These are phyloP conservation scores for Xerus inauris DNA, from an alignment of 2,113 vertebrate genomes.

Conservation along the genomic window DNA sequence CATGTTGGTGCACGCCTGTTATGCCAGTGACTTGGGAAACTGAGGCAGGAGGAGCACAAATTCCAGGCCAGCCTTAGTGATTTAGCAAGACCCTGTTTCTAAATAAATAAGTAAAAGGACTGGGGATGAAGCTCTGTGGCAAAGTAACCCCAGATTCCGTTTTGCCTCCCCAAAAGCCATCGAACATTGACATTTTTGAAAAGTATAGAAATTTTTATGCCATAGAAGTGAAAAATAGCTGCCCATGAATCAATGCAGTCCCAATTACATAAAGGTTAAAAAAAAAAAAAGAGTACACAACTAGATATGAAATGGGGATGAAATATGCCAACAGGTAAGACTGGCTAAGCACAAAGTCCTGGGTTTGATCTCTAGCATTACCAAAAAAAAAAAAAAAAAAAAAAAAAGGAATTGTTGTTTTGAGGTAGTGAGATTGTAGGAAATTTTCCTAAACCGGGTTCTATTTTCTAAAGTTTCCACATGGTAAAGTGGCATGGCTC, in stretches of 20 bases:
- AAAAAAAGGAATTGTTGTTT: not conserved
- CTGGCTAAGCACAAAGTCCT: not conserved
- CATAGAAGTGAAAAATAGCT: not conserved
- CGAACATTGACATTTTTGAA: slow-evolving; percentile 6
- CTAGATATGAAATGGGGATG: not conserved
- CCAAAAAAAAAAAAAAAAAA: not conserved
- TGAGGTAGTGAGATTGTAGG: not conserved
- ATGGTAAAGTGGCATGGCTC: not conserved
- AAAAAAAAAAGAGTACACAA: not conserved
- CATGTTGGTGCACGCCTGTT: too few relatives aligned
- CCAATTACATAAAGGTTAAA: not conserved
- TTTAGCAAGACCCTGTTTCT: too few relatives aligned
- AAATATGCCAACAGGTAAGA: not conserved
- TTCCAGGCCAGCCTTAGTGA: too few relatives aligned
- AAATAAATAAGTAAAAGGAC: too few relatives aligned
- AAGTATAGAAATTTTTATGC: not conserved
- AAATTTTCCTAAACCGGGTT: not conserved
- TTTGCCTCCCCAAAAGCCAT: not conserved
- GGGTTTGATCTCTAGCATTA: too few relatives aligned
- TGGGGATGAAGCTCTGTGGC: too few relatives aligned
- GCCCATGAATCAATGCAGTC: not conserved
- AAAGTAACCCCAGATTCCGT: too few relatives aligned
- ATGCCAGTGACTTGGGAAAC: too few relatives aligned
- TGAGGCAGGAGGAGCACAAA: too few relatives aligned
- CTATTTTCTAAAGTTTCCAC: not conserved